Conservation (phyloP, 2,888 invertebrate species). For the Cantharis lateralis region DNA sequence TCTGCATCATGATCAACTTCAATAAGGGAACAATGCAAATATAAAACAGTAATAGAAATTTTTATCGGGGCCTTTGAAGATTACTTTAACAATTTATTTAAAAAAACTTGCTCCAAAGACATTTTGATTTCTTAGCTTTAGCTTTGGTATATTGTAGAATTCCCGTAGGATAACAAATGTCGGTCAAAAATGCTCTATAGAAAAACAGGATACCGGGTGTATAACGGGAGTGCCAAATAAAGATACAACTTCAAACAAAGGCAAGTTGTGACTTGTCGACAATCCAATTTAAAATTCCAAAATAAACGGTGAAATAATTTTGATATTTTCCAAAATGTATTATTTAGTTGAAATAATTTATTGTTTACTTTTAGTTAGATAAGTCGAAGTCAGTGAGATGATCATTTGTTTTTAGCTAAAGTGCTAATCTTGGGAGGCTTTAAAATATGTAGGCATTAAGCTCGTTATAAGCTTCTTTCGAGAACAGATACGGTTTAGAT, state of each 20-base stretch:
- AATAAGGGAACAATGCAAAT: too few species aligned
- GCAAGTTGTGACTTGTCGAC: too few species aligned
- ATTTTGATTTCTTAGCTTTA: too few species aligned
- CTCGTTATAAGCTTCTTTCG: constrained; percentile 7
- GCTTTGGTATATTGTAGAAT: too few species aligned
- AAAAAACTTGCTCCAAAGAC: too few species aligned
- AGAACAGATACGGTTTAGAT: constrained; percentile 7
- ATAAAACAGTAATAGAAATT: too few species aligned
- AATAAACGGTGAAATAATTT: not conserved
- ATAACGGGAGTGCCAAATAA: not conserved
- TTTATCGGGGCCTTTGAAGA: too few species aligned
- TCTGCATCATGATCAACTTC: not conserved
- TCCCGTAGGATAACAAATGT: too few species aligned
- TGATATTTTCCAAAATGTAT: not conserved
- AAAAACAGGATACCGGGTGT: not conserved
- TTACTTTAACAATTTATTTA: too few species aligned
- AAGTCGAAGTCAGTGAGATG: not conserved
- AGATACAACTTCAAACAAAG: too few species aligned
- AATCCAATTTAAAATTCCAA: too few species aligned
- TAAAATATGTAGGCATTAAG: constrained; percentile 4
- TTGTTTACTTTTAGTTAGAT: not conserved
- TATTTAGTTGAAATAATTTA: not conserved
- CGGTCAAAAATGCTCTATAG: too few species aligned
- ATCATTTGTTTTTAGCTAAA: not conserved
- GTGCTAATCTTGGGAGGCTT: not conserved